A percentile compares a stretch with the other conserved stretches of the same genome.
Conservation (phyloP, 2,888 invertebrate species). For the Brachylomia viminalis region DNA sequence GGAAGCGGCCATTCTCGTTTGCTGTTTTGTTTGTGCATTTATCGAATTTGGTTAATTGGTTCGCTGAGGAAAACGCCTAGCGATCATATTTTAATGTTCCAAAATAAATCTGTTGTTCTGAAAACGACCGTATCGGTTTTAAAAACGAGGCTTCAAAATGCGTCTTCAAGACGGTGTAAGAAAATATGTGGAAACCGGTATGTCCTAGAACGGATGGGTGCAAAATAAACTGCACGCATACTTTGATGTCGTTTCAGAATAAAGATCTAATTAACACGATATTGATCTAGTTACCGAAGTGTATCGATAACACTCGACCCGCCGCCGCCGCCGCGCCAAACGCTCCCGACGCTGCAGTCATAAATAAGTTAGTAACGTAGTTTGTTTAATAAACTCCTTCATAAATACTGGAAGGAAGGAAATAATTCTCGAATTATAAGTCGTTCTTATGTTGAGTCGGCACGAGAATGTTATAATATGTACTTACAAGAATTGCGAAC, state of each 20-base stretch:
- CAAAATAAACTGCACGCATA: background rate
- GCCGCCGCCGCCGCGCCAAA: background rate
- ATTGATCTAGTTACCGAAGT: slow-evolving; percentile 16
- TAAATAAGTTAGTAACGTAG: background rate
- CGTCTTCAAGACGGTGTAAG: background rate
- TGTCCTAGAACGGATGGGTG: background rate
- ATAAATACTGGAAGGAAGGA: background rate
- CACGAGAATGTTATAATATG: background rate
- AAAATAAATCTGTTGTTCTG: background rate
- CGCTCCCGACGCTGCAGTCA: background rate
- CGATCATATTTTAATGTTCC: background rate
- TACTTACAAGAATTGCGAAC: background rate
- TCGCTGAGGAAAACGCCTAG: background rate
- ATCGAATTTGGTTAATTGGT: background rate
- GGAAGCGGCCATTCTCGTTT: background rate
- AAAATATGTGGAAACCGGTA: background rate
- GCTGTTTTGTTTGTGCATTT: background rate
- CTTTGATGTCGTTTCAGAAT: background rate
- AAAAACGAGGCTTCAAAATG: background rate
- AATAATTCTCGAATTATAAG: background rate
- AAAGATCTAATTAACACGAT: background rate
- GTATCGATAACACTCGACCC: background rate
- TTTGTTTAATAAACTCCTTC: background rate
- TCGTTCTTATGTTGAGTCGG: background rate
- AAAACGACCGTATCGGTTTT: background rate